Evolutionary conservation across 2,113 vertebrate genomes (phyloP), one percentile per base, ranked within the genome.

Genomic region (Odocoileus virginianus): DNA sequence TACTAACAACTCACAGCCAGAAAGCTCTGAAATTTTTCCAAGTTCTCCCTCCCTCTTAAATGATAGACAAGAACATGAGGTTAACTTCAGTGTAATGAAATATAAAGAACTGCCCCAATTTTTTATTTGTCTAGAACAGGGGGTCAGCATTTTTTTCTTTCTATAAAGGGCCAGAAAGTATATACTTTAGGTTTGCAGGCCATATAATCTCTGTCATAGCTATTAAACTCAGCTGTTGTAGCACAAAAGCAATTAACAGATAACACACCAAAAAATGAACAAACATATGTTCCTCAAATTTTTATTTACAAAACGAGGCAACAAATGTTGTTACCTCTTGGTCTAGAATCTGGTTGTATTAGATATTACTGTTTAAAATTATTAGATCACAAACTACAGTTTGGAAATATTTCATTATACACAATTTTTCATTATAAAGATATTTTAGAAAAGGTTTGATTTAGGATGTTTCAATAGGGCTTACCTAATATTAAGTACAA

Each of bases 21-120:
- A 94, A 79, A 90, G 91, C 28, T 87, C 74, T 71, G 55, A 97
- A 82, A 84, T 92, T n/a, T 84, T 25, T 92, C 30, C 14, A 67
- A 47, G 19, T 87, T 64, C 27, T 85, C 7, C 36, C 57, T 87
- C 19, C 4, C 23, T 91, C 45, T 91, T 91, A 89, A 90, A 61
- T 76, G n/a, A 88, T 36, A 58, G 58, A 87, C n/a, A 4, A 36
- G 54, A 96, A 81, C 4, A 27, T 19, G 28, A 91, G 9, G 36
- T 58, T 89, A 90, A 54, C 45, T 47, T 95, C 47, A 81, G 16
- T 60, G 28, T n/a, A 40, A 82, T 81, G 33, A 85, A 85, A 93
- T 86, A 91, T 60, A 52, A 97, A n/a, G 14, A 78, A 47, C 1
- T 87, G 13, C 3, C 12, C 25, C 23, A 54, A 50, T 92, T 43